phyloP scores from a whole-genome alignment of 2,113 vertebrate genomes.

The Forbesichthys papilliferus region DNA sequence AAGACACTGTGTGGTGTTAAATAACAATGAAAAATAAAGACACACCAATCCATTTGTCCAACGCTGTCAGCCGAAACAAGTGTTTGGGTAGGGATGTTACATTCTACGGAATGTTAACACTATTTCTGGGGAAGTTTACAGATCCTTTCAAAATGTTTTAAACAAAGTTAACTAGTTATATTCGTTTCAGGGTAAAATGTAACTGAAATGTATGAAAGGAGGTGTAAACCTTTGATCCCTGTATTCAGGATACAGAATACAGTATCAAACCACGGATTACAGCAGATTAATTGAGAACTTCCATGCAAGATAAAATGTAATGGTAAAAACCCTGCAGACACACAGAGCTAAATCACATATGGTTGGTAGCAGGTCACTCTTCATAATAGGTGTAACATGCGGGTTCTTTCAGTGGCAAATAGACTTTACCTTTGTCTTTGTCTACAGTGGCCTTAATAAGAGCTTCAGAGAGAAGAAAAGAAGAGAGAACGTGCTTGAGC shows the following conservation, averaged over 20 bases:
- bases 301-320: slow-evolving; percentile 15
- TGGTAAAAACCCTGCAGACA: slow-evolving; percentile 33
- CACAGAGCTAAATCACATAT: neutral
- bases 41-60: neutral
- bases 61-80: neutral
- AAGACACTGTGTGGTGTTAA: slow-evolving; percentile 22
- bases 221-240: too few relatives aligned
- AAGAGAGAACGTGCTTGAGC: slow-evolving; percentile 39
- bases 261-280: neutral
- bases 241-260: too few relatives aligned
- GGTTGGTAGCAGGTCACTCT: neutral
- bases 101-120: neutral
- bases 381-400: slow-evolving; percentile 56
- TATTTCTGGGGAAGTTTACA: slow-evolving; percentile 19
- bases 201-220: too few relatives aligned
- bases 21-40: neutral
- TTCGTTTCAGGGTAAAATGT: too few relatives aligned
- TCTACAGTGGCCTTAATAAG: slow-evolving; percentile 85
- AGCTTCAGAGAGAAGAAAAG: slow-evolving; percentile 78
- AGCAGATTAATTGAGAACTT: neutral
- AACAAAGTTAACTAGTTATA: too few relatives aligned
- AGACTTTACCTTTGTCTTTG: slow-evolving; percentile 90
- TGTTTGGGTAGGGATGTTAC: neutral
- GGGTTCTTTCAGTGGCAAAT: slow-evolving; percentile 45
- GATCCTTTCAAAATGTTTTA: too few relatives aligned